Evolutionary conservation across 2,797 vertebrate species (phyloP).

Genomic region (Simalia tracyae): DNA sequence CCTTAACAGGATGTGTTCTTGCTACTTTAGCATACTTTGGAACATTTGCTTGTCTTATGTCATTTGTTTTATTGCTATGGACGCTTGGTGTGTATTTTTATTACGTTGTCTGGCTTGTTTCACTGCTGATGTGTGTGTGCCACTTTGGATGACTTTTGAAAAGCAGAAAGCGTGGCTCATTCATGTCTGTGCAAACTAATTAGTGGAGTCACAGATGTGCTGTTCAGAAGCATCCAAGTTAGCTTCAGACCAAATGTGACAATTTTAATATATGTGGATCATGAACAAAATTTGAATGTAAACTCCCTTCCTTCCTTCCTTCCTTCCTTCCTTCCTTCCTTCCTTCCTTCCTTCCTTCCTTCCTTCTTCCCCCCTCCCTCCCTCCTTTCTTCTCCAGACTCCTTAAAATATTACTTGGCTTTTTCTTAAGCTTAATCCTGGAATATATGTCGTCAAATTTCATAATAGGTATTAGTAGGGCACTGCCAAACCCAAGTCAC

Average conservation of each 20-base stretch:
- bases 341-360: neutral
- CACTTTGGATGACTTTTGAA: neutral
- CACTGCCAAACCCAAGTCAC: slow-evolving; percentile 29
- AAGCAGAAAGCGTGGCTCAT: neutral
- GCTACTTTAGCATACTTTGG: neutral
- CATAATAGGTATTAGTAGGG: neutral
- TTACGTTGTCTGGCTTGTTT: neutral
- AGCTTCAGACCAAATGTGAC: neutral
- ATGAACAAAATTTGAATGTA: neutral
- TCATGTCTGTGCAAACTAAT: neutral
- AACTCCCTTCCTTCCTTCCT: neutral
- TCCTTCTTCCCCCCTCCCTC: no score
- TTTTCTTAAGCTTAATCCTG: slow-evolving; percentile 1
- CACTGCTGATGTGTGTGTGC: neutral
- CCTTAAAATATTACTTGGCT: neutral
- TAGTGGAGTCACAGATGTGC: neutral
- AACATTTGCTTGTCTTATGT: neutral
- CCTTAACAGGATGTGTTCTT: neutral
- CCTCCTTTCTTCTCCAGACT: neutral
- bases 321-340: neutral
- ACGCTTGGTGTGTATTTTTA: neutral
- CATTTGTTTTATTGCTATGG: neutral
- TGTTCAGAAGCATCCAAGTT: neutral
- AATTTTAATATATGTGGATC: neutral
- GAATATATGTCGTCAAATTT: neutral